Evolutionary conservation across 2,888 invertebrate genomes (phyloP).

Genomic region (Cantharis rufa): DNA sequence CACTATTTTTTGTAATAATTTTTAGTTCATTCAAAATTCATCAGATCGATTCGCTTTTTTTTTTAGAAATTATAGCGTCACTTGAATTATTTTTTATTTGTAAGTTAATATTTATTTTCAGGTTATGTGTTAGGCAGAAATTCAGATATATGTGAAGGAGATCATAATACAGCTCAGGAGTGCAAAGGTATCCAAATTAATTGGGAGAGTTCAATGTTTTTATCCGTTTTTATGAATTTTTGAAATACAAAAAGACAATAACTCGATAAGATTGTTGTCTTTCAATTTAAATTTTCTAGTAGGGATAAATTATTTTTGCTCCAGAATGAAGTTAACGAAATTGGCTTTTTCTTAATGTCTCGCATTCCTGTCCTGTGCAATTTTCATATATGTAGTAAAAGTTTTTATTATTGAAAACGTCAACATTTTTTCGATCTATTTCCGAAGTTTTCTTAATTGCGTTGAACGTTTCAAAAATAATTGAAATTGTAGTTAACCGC

Average conservation of each 20-base stretch:
- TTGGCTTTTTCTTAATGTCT: slow-evolving; percentile 8
- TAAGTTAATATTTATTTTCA: slow-evolving; percentile 32
- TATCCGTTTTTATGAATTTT: not conserved
- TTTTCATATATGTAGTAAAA: not conserved
- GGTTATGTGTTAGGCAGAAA: slow-evolving; percentile 36
- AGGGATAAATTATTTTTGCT: not conserved
- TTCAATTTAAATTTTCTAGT: not conserved
- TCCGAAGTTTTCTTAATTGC: not conserved
- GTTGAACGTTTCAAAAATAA: not conserved
- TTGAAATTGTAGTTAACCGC: not conserved
- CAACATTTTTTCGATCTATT: not conserved
- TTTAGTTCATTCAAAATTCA: slow-evolving; percentile 1
- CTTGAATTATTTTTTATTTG: slow-evolving; percentile 12
- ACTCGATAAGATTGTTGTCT: not conserved
- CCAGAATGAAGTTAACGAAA: slow-evolving; percentile 1
- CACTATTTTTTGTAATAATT: not conserved
- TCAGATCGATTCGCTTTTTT: slow-evolving; percentile 10
- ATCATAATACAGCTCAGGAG: slow-evolving; percentile 35
- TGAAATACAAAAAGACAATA: not conserved
- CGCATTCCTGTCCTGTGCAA: slow-evolving; percentile 26
- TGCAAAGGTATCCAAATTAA: slow-evolving; percentile 37
- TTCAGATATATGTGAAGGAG: slow-evolving; percentile 34
- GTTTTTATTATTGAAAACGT: not conserved
- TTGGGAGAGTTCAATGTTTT: not conserved
- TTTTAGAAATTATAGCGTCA: slow-evolving; percentile 11